Conservation (phyloP, 2,888 invertebrate species). For the Actias luna region DNA sequence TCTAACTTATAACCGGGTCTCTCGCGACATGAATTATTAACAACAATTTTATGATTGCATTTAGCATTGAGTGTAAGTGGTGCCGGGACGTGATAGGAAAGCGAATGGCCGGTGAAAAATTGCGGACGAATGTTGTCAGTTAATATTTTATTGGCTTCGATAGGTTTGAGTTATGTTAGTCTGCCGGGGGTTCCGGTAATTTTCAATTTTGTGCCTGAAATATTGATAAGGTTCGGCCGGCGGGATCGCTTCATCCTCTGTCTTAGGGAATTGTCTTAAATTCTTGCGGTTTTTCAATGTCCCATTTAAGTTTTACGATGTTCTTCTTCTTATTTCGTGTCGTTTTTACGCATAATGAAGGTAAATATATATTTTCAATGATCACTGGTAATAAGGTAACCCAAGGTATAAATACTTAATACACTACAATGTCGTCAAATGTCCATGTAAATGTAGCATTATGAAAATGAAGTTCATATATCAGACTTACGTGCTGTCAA, state of each 20-base stretch:
- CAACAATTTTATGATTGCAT: conserved; percentile 81
- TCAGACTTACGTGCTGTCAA: too few species aligned
- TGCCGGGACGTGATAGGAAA: conserved; percentile 70
- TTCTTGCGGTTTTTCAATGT: conserved; percentile 12
- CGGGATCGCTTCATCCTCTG: conserved; percentile 40
- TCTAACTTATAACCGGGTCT: conserved; percentile 39
- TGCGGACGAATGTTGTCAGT: conserved; percentile 72
- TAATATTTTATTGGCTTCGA: conserved; percentile 80
- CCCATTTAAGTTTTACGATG: not conserved
- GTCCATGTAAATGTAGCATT: too few species aligned
- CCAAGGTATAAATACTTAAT: too few species aligned
- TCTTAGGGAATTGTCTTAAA: conserved; percentile 23
- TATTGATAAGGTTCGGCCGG: conserved; percentile 65
- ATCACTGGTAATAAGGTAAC: too few species aligned
- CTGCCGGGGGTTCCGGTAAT: conserved; percentile 65
- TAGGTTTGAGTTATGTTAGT: conserved; percentile 76
- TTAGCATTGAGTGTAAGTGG: conserved; percentile 75
- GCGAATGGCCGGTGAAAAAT: conserved; percentile 71
- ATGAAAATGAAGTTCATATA: too few species aligned
- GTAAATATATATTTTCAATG: too few species aligned
- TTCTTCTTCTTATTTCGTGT: not conserved
- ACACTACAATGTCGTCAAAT: too few species aligned
- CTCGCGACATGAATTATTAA: conserved; percentile 74
- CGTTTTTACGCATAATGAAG: too few species aligned
- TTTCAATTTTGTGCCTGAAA: conserved; percentile 79